Evolutionary conservation across 2,888 invertebrate species (phyloP).

Genomic region (Lobophora halterata): DNA sequence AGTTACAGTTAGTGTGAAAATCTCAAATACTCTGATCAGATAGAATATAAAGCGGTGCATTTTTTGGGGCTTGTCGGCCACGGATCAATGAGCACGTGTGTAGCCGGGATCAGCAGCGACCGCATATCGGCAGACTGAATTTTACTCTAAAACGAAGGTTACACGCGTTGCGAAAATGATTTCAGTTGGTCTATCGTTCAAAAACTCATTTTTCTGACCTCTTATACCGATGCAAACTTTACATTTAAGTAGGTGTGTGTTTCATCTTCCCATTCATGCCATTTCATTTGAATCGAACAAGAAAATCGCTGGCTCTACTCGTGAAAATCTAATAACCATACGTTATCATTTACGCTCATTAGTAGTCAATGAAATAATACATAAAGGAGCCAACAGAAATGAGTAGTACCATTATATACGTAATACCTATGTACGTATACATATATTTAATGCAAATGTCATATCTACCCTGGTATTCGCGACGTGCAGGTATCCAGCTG

Average conservation of each 20-base stretch:
- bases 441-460: slow-evolving; percentile 35
- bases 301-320: slow-evolving; percentile 24
- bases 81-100: slow-evolving; percentile 21
- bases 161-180: slow-evolving; percentile 15
- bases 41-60: slow-evolving; percentile 17
- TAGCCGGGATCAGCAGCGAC: slow-evolving; percentile 39
- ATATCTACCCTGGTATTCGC: slow-evolving; percentile 34
- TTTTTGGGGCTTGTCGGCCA: slow-evolving; percentile 31
- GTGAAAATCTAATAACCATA: slow-evolving; percentile 27
- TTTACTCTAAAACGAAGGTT: slow-evolving; percentile 38
- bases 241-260: neutral
- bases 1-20: too few species aligned
- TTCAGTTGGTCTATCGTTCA: slow-evolving; percentile 9
- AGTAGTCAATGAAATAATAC: slow-evolving; percentile 31
- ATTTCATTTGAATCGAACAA: slow-evolving; percentile 22
- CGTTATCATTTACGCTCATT: slow-evolving; percentile 28
- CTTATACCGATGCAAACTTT: neutral
- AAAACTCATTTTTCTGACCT: slow-evolving; percentile 6
- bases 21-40: slow-evolving; percentile 2
- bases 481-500: slow-evolving; percentile 48
- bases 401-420: slow-evolving; percentile 31
- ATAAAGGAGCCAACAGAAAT: slow-evolving; percentile 25
- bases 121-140: slow-evolving; percentile 40
- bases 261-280: slow-evolving; percentile 5
- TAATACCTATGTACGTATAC: too few species aligned